Evolutionary conservation across 2,888 invertebrate species (phyloP).

Genomic region (Metellina segmentata): DNA sequence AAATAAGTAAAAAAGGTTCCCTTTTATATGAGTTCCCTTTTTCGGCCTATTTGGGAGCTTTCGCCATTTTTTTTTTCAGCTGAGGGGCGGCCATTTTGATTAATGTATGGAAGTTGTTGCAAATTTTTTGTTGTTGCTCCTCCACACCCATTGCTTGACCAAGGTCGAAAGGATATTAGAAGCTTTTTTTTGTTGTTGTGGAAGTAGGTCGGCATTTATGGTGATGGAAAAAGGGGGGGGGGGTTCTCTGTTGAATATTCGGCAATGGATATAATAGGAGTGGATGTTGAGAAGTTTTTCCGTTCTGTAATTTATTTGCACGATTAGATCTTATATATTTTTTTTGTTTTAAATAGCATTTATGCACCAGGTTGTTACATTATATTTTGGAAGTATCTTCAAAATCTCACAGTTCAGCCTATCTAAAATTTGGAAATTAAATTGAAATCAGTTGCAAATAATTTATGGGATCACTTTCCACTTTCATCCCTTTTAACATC

Average conservation of each 20-base stretch:
- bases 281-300: too few species aligned
- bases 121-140: constrained; percentile 24
- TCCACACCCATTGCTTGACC: background rate
- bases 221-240: constrained; percentile 27
- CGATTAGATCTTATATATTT: too few species aligned
- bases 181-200: constrained; percentile 34
- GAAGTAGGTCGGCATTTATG: constrained; percentile 56
- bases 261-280: too few species aligned
- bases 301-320: too few species aligned
- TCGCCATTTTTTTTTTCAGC: background rate
- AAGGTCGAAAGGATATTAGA: constrained; percentile 32
- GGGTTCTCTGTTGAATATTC: background rate
- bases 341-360: too few species aligned
- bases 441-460: too few species aligned
- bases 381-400: too few species aligned
- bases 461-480: too few species aligned
- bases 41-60: constrained; percentile 28
- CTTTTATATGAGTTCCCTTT: constrained; percentile 61
- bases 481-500: too few species aligned
- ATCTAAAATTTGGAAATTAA: too few species aligned
- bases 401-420: too few species aligned
- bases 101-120: constrained; percentile 51
- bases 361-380: too few species aligned
- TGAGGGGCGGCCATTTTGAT: constrained; percentile 55
- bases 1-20: constrained; percentile 32